A percentile compares a stretch with the other conserved stretches of the same genome.
Conservation (phyloP, 2,797 vertebrate species). For the Acipenser ruthenus region DNA sequence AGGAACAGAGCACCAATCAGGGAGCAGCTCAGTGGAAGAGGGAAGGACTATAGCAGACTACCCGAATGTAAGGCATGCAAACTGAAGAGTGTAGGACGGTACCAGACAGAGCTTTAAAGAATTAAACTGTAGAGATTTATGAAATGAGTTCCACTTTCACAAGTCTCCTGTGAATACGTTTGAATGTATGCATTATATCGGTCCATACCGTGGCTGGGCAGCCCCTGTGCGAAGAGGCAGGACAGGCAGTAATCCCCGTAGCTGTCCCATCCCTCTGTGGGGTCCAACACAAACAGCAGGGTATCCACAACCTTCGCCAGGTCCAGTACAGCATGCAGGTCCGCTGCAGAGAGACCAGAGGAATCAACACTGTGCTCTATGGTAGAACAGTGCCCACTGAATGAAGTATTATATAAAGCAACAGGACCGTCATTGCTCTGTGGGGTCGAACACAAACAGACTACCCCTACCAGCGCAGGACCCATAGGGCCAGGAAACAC, state of each 20-base stretch:
- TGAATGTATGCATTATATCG: too few relatives aligned
- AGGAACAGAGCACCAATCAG: neutral
- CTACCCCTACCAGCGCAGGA: too few relatives aligned
- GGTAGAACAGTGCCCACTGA: neutral
- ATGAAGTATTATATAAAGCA: too few relatives aligned
- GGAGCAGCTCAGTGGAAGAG: neutral
- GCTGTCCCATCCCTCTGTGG: conserved; percentile 80
- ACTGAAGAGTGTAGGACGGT: too few relatives aligned
- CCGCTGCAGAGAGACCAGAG: conserved; percentile 48
- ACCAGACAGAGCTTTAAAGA: too few relatives aligned
- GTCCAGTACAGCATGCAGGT: conserved; percentile 79
- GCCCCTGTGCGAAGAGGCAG: conserved; percentile 88
- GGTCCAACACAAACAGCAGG: conserved; percentile 80
- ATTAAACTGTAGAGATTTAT: too few relatives aligned
- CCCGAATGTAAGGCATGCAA: too few relatives aligned
- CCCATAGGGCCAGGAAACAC: too few relatives aligned
- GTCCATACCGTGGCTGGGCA: conserved; percentile 79
- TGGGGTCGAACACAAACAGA: too few relatives aligned
- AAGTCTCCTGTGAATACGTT: too few relatives aligned
- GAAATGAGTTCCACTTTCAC: too few relatives aligned
- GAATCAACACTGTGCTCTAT: neutral
- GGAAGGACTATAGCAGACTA: neutral
- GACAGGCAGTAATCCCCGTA: conserved; percentile 88
- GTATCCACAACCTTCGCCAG: conserved; percentile 87
- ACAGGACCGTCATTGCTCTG: too few relatives aligned